These are phyloP conservation scores for Mactra quadrangularis DNA, from an alignment of 1,140 invertebrate genomes.

Conservation along the genomic window DNA sequence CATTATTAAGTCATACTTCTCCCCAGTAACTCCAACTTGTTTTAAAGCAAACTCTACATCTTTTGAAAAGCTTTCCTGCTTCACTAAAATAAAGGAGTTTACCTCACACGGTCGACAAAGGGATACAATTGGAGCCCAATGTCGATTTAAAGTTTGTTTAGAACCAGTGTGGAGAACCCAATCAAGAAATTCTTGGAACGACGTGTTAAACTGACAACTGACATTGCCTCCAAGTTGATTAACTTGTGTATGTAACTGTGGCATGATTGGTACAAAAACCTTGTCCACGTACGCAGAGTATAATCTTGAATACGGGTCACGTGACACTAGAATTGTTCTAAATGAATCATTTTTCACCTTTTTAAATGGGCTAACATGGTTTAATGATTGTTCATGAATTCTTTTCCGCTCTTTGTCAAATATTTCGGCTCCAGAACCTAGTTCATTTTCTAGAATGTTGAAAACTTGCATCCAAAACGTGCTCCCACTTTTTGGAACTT, in stretches of 20 bases:
- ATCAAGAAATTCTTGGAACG: conserved; percentile 36
- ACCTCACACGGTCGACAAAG: conserved; percentile 35
- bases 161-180: not conserved
- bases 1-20: not conserved
- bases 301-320: conserved; percentile 59
- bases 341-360: not conserved
- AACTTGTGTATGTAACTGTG: no score
- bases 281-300: conserved; percentile 66
- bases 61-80: conserved; percentile 32
- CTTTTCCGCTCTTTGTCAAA: not conserved
- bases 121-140: conserved; percentile 27
- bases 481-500: conserved; percentile 52
- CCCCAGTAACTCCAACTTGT: not conserved
- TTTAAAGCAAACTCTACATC: conserved; percentile 7
- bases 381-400: not conserved
- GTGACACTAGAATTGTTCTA: conserved; percentile 32
- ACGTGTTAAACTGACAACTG: no score
- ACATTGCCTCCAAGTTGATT: no score
- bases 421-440: not conserved
- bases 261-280: conserved; percentile 26
- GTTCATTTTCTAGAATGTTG: conserved; percentile 8
- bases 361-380: not conserved
- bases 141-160: not conserved
- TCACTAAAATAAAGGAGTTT: conserved; percentile 28
- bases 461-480: conserved; percentile 49